Conservation (phyloP, 2,797 vertebrate genomes). For the Botia almorhae region DNA sequence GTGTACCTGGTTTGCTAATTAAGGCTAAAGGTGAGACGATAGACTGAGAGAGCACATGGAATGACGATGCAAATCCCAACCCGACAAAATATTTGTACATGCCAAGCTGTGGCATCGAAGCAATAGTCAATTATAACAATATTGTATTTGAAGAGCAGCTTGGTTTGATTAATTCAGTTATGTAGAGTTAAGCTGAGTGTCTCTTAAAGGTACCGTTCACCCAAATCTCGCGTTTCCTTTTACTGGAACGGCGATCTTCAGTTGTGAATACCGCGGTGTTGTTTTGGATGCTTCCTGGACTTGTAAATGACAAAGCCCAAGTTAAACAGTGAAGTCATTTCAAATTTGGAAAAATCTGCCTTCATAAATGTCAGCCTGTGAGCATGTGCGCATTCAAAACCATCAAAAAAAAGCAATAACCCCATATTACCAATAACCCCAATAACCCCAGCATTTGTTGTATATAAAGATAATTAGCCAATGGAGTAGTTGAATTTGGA, state of each 20-base stretch:
- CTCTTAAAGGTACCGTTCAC: background rate
- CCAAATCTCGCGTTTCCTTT: background rate
- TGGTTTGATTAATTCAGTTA: background rate
- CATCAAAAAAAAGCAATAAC: background rate
- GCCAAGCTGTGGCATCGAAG: background rate
- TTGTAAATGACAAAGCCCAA: too few species aligned
- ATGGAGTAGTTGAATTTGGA: too few species aligned
- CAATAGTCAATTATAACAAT: background rate
- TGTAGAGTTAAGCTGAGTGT: background rate
- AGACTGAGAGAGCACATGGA: conserved; percentile 35
- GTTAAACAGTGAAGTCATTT: background rate
- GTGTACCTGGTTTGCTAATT: conserved; percentile 65
- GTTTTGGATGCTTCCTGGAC: background rate
- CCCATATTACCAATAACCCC: too few species aligned
- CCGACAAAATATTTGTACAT: conserved; percentile 43
- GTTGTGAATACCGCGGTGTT: background rate
- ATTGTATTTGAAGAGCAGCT: background rate
- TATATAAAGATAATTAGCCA: too few species aligned
- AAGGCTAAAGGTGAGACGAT: conserved; percentile 65
- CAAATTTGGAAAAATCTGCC: background rate
- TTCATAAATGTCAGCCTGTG: background rate
- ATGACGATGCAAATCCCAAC: conserved; percentile 33
- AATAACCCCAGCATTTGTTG: background rate
- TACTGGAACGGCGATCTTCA: background rate
- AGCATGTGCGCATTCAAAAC: background rate